A percentile compares a stretch with the other conserved stretches of the same genome.
Evolutionary conservation across 1,140 invertebrate genomes (phyloP).

Genomic region (Halesus radiatus): DNA sequence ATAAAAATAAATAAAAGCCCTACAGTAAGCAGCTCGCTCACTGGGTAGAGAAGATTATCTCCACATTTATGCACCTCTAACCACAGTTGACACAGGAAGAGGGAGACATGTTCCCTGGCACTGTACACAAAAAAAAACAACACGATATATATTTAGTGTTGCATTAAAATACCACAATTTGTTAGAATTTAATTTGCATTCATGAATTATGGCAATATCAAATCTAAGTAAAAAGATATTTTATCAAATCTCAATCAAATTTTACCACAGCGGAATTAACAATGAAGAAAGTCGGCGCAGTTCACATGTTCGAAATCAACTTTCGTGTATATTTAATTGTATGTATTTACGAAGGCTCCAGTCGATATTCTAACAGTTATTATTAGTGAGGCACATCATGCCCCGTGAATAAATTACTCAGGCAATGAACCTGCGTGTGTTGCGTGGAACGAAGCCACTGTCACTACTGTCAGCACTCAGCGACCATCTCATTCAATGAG

Average conservation of each 20-base stretch:
- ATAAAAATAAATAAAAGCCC: no score
- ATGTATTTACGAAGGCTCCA: background rate
- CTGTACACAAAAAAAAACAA: no score
- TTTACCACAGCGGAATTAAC: background rate
- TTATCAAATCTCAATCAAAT: background rate
- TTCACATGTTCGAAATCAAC: slow-evolving; percentile 29
- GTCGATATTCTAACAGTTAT: slow-evolving; percentile 9
- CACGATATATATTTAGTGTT: no score
- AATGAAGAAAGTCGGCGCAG: slow-evolving; percentile 10
- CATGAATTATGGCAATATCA: no score
- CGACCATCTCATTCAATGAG: background rate
- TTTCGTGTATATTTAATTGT: background rate
- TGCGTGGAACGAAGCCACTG: background rate
- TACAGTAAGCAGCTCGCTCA: no score
- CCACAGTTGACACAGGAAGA: no score
- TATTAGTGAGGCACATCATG: slow-evolving; percentile 5
- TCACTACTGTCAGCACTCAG: background rate
- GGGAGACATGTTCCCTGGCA: no score
- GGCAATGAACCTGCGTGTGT: slow-evolving; percentile 21
- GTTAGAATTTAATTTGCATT: no score
- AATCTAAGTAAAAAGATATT: no score
- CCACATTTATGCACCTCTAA: no score
- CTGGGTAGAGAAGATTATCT: no score
- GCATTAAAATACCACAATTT: no score
- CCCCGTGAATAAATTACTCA: slow-evolving; percentile 11